Percentiles rank a stretch among this genome's conserved stretches.
Evolutionary conservation across 2,888 invertebrate genomes (phyloP).

Genomic region (Eupithecia inturbata): DNA sequence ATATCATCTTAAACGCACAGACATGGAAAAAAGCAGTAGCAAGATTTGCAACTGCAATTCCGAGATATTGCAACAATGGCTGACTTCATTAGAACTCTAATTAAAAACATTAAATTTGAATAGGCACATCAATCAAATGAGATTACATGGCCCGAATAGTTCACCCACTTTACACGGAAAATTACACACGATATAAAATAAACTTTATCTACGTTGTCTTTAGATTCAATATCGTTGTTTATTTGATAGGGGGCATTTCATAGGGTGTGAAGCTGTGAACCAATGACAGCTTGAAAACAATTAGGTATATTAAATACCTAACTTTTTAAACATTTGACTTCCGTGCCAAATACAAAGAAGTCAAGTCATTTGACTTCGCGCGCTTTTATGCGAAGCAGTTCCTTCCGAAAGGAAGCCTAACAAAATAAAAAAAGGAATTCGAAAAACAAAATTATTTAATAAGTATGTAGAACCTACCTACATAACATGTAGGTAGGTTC

Average conservation of each 20-base stretch:
- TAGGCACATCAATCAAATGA: slow-evolving; percentile 43
- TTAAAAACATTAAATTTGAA: slow-evolving; percentile 40
- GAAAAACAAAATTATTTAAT: no score
- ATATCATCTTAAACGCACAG: slow-evolving; percentile 9
- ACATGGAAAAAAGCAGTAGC: background rate
- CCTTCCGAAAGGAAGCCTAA: background rate
- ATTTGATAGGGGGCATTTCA: background rate
- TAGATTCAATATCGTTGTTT: slow-evolving; percentile 5
- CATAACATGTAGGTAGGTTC: no score
- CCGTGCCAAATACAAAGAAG: no score
- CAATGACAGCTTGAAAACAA: background rate
- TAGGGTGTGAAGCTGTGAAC: background rate
- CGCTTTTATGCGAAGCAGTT: background rate
- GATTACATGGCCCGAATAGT: slow-evolving; percentile 31
- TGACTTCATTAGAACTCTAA: slow-evolving; percentile 31
- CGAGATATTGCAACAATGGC: slow-evolving; percentile 10
- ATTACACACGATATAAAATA: slow-evolving; percentile 6
- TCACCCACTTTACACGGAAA: slow-evolving; percentile 28
- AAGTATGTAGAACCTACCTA: no score
- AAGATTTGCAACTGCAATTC: slow-evolving; percentile 18
- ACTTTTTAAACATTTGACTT: background rate
- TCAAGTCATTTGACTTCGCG: no score
- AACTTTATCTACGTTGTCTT: background rate
- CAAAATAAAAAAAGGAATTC: no score
- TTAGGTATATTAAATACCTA: background rate